phyloP scores from a whole-genome alignment of 2,113 vertebrate genomes.

The Rousettus leschenaultii region DNA sequence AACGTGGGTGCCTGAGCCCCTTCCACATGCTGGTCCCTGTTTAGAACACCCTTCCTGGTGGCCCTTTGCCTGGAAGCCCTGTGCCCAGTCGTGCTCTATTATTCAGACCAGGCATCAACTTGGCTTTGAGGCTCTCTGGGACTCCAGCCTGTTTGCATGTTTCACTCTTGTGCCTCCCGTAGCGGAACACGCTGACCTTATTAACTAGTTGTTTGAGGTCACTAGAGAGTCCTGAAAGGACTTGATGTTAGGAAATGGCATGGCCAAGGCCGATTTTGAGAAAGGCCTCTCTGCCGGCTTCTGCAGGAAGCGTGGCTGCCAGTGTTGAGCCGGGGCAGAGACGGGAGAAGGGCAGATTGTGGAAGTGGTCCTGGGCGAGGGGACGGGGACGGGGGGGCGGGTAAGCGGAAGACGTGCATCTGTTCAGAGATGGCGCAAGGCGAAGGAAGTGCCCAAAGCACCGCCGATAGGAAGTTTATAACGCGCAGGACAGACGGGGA shows the following conservation, averaged over 20 bases:
- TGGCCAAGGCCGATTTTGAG: background rate
- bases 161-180: background rate
- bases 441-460: background rate
- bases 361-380: background rate
- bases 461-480: fast-evolving
- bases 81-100: background rate
- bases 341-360: background rate
- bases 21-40: background rate
- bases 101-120: background rate
- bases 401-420: background rate
- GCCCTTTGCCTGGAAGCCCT: background rate
- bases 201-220: background rate
- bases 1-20: fast-evolving
- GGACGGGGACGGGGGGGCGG: fast-evolving
- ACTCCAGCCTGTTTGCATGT: too few relatives aligned
- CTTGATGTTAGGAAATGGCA: background rate
- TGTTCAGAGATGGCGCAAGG: background rate
- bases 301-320: background rate
- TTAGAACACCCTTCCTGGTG: background rate
- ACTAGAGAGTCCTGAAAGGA: background rate
- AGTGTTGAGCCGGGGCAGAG: fast-evolving
- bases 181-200: background rate
- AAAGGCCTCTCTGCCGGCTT: background rate
- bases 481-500: too few relatives aligned
- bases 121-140: background rate